phyloP scores from a whole-genome alignment of 2,888 invertebrate species.

The Ommatoiulus sabulosus region DNA sequence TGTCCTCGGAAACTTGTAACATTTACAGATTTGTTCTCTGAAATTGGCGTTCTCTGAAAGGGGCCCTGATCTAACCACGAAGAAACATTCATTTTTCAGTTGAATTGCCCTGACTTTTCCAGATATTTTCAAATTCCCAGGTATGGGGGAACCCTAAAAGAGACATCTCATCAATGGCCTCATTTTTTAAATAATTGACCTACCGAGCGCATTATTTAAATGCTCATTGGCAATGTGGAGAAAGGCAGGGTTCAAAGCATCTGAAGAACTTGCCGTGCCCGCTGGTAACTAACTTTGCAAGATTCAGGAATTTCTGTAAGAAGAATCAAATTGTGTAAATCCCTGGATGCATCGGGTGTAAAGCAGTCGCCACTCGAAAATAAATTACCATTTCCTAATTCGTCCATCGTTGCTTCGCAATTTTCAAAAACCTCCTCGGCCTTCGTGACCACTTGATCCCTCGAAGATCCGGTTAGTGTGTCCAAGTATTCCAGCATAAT shows the following conservation, averaged over 20 bases:
- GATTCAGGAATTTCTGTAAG: neutral
- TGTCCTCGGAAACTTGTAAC: too few relatives aligned
- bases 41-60: too few relatives aligned
- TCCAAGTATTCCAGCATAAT: slow-evolving; percentile 1
- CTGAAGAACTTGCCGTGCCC: slow-evolving; percentile 17
- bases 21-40: too few relatives aligned
- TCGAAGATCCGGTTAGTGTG: neutral
- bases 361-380: neutral
- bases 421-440: neutral
- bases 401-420: neutral
- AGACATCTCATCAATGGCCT: too few relatives aligned
- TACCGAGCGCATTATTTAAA: neutral
- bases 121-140: too few relatives aligned
- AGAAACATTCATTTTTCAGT: too few relatives aligned
- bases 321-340: neutral
- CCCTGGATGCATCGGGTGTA: neutral
- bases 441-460: neutral
- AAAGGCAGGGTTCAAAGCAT: neutral
- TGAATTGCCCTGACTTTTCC: too few relatives aligned
- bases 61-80: too few relatives aligned
- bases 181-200: too few relatives aligned
- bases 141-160: too few relatives aligned
- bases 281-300: neutral
- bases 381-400: slow-evolving; percentile 24
- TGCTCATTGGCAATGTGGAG: neutral